Percentiles rank a stretch among this genome's conserved stretches.
phyloP scores from a whole-genome alignment of 2,888 invertebrate genomes.

The Oligia fasciuncula region DNA sequence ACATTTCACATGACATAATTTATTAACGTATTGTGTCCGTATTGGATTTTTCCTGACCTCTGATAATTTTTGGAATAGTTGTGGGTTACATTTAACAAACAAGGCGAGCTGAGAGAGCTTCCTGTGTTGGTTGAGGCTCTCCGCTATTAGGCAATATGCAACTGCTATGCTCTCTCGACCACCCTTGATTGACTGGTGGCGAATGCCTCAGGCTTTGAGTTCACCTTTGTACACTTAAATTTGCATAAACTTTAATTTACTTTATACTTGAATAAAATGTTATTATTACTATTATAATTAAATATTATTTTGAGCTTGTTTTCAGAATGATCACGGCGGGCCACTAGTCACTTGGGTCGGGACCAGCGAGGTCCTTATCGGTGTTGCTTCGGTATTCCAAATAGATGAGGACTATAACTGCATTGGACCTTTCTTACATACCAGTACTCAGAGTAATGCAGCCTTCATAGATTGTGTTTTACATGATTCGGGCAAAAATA shows the following conservation, averaged over 20 bases:
- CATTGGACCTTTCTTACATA: constrained; percentile 58
- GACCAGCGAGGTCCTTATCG: constrained; percentile 70
- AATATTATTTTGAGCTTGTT: not conserved
- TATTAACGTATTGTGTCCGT: no score
- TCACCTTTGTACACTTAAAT: no score
- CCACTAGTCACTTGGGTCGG: constrained; percentile 77
- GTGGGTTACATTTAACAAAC: no score
- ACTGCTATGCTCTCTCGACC: not conserved
- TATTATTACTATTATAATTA: no score
- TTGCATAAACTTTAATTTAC: not conserved
- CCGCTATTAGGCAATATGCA: not conserved
- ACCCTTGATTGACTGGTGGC: not conserved
- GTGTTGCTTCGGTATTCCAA: constrained; percentile 77
- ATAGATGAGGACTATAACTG: constrained; percentile 65
- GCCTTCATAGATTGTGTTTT: constrained; percentile 28
- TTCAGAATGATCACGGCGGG: constrained; percentile 81
- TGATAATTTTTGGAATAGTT: no score
- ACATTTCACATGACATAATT: no score
- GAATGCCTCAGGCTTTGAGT: not conserved
- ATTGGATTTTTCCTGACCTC: no score
- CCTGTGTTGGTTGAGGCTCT: not conserved
- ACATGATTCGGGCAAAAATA: not conserved
- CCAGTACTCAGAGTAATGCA: constrained; percentile 26
- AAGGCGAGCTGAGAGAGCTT: no score
- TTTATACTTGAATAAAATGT: no score